A percentile compares a stretch with the other conserved stretches of the same genome.
Conservation (phyloP, 2,797 vertebrate genomes). For the Morus bassanus region DNA sequence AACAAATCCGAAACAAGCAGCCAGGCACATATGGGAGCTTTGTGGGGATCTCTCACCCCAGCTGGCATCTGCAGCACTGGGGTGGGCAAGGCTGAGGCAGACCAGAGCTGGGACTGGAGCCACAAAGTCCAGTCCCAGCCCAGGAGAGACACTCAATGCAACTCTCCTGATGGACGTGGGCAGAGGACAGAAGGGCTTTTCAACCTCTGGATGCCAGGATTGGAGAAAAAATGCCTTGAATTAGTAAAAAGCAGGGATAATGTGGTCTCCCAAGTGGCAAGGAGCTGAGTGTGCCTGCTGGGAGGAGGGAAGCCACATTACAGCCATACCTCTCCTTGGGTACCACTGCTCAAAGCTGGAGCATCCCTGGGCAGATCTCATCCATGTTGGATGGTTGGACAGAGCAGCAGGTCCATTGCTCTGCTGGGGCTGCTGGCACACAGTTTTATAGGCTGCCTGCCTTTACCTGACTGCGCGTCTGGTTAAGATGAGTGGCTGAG, state of each 20-base stretch:
- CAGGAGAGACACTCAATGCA: neutral
- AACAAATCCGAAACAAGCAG: neutral
- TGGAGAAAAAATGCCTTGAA: neutral
- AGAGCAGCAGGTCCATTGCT: neutral
- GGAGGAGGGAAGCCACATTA: neutral
- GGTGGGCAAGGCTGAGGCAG: neutral
- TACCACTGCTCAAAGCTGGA: neutral
- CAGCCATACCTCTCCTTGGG: neutral
- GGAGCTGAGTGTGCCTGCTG: neutral
- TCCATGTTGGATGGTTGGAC: rapidly evolving
- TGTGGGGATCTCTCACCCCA: neutral
- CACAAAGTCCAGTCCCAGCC: neutral
- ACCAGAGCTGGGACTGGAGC: neutral
- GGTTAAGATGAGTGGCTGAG: neutral
- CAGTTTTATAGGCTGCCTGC: neutral
- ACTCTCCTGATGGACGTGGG: neutral
- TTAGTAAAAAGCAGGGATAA: neutral
- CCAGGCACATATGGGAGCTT: neutral
- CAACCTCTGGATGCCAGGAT: neutral
- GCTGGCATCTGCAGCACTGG: neutral
- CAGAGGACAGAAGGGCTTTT: neutral
- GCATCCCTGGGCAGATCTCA: neutral
- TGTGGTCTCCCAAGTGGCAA: neutral
- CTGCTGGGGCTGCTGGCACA: neutral
- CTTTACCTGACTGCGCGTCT: neutral